Evolutionary conservation across 2,888 invertebrate species (phyloP).

Genomic region (Platynereis dumerilii): DNA sequence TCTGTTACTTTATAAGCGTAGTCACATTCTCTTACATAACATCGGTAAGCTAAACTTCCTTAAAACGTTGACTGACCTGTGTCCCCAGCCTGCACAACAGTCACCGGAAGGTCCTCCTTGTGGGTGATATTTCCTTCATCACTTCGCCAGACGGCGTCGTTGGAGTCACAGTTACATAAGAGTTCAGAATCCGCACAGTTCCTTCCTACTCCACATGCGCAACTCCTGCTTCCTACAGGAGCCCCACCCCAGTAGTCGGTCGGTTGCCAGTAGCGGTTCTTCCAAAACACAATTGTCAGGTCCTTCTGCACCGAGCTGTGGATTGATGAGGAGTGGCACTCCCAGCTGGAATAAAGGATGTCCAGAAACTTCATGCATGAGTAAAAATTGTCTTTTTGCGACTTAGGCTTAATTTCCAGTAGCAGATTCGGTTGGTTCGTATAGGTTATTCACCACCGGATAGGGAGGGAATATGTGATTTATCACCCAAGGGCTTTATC

Average conservation of each 20-base stretch:
- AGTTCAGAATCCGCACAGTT: slow-evolving; percentile 41
- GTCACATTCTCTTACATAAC: too few relatives aligned
- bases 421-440: too few relatives aligned
- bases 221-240: slow-evolving; percentile 30
- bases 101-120: slow-evolving; percentile 52
- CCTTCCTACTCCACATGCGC: slow-evolving; percentile 51
- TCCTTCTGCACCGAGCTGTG: slow-evolving; percentile 17
- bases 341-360: slow-evolving; percentile 40
- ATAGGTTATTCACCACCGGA: too few relatives aligned
- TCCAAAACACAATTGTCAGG: slow-evolving; percentile 27
- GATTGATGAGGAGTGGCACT: slow-evolving; percentile 52
- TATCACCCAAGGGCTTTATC: too few relatives aligned
- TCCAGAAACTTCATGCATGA: too few relatives aligned
- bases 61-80: slow-evolving; percentile 47
- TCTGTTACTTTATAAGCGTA: too few relatives aligned
- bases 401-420: too few relatives aligned
- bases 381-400: too few relatives aligned
- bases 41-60: too few relatives aligned
- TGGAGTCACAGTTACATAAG: slow-evolving; percentile 56
- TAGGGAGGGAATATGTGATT: too few relatives aligned
- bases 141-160: slow-evolving; percentile 48
- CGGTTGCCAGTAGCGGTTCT: slow-evolving; percentile 26
- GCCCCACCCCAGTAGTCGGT: slow-evolving; percentile 34
- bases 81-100: slow-evolving; percentile 53
- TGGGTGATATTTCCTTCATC: slow-evolving; percentile 52